These are phyloP conservation scores for Drosophila bocqueti DNA, from an alignment of 1,140 invertebrate species.

Conservation along the genomic window DNA sequence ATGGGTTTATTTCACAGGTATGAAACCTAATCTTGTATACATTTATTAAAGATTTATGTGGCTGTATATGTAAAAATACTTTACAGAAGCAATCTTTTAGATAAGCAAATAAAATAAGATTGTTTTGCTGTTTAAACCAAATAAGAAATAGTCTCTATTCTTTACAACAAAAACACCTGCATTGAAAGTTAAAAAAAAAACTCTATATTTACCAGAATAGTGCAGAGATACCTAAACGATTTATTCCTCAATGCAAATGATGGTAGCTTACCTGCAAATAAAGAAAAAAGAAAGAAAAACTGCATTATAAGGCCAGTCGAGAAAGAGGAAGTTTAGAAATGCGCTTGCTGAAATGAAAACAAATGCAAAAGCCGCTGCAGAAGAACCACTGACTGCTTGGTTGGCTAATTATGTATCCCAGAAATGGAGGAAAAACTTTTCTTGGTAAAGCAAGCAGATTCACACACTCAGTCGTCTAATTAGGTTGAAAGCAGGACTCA, in stretches of 20 bases:
- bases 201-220: conserved; percentile 57
- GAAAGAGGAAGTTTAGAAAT: conserved; percentile 34
- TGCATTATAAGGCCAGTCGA: conserved; percentile 46
- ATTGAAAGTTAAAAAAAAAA: conserved; percentile 33
- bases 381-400: conserved; percentile 19
- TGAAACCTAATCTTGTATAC: neutral
- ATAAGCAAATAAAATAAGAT: neutral
- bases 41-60: neutral
- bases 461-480: conserved; percentile 55
- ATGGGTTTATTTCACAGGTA: conserved; percentile 1
- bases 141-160: too few species aligned
- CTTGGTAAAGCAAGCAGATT: conserved; percentile 42
- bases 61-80: neutral
- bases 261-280: conserved; percentile 69
- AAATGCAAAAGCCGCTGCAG: conserved; percentile 26
- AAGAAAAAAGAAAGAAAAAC: conserved; percentile 26
- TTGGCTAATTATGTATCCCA: conserved; percentile 56
- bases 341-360: conserved; percentile 30
- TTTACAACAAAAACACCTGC: conserved; percentile 26
- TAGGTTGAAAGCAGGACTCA: conserved; percentile 50
- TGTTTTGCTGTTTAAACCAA: neutral
- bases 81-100: neutral
- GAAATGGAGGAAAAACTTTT: conserved; percentile 33
- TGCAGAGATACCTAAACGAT: neutral
- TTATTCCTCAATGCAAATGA: conserved; percentile 30